Percentiles rank a stretch among this genome's conserved stretches.
phyloP scores from a whole-genome alignment of 2,113 vertebrate genomes.

The Varanus salvator region DNA sequence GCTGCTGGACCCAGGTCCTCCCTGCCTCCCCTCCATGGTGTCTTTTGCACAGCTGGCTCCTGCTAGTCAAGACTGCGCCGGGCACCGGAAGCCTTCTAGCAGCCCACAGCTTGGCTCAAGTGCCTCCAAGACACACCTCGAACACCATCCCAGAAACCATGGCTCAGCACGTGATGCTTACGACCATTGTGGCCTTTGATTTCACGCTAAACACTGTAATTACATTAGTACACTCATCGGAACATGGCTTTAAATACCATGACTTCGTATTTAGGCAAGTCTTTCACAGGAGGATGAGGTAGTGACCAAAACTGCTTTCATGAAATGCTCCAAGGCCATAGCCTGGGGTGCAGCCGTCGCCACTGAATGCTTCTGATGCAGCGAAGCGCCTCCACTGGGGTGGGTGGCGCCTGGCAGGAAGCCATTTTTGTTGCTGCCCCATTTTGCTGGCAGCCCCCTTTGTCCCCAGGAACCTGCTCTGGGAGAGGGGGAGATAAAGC shows the following conservation, averaged over 20 bases:
- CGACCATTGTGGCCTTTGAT: background rate
- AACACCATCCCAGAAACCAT: background rate
- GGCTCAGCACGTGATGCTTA: background rate
- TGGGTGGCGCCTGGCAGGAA: too few relatives aligned
- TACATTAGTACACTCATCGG: too few relatives aligned
- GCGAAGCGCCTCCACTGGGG: too few relatives aligned
- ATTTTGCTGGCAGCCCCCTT: too few relatives aligned
- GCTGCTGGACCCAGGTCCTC: background rate
- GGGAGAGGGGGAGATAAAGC: background rate
- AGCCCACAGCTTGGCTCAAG: background rate
- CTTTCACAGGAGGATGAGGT: too few relatives aligned
- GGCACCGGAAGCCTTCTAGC: background rate
- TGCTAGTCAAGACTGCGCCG: background rate
- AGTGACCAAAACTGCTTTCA: background rate
- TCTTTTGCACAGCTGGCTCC: background rate
- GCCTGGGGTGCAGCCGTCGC: background rate
- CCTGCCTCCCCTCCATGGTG: background rate
- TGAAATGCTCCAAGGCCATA: background rate
- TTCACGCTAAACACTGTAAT: background rate
- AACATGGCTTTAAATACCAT: too few relatives aligned
- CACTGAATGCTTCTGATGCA: background rate
- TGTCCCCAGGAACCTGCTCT: too few relatives aligned
- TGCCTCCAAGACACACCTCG: background rate
- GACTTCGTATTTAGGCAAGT: background rate
- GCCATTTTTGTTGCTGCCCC: too few relatives aligned